These are phyloP conservation scores for Thumatha senex DNA, from an alignment of 2,888 invertebrate genomes.

Conservation along the genomic window DNA sequence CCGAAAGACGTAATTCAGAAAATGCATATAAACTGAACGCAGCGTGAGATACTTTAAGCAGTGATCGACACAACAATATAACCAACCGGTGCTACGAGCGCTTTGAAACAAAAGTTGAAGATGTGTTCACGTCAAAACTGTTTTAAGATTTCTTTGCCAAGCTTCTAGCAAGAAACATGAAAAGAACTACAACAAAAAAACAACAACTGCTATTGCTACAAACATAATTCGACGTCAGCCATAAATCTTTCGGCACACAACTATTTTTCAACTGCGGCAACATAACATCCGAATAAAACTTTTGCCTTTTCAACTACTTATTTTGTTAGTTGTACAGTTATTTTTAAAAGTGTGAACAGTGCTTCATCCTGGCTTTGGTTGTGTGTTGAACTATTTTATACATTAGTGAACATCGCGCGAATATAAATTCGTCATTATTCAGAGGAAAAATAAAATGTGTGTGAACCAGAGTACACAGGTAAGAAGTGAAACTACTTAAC, in stretches of 20 bases:
- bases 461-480: no score
- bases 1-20: no score
- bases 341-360: not conserved
- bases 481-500: no score
- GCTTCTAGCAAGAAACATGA: not conserved
- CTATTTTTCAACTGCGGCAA: conserved; percentile 5
- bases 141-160: not conserved
- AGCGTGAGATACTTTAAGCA: no score
- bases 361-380: no score
- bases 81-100: no score
- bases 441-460: no score
- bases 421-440: no score
- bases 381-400: no score
- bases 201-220: not conserved
- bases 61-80: no score
- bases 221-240: not conserved
- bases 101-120: not conserved
- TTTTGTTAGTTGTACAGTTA: conserved; percentile 1
- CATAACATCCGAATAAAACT: not conserved
- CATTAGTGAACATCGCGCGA: no score
- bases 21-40: no score
- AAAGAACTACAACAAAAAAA: not conserved
- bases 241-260: conserved; percentile 4
- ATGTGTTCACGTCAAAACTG: not conserved
- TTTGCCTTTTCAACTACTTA: conserved; percentile 11